Conservation (phyloP, 1,140 invertebrate genomes). For the Condylostylus longicornis region DNA sequence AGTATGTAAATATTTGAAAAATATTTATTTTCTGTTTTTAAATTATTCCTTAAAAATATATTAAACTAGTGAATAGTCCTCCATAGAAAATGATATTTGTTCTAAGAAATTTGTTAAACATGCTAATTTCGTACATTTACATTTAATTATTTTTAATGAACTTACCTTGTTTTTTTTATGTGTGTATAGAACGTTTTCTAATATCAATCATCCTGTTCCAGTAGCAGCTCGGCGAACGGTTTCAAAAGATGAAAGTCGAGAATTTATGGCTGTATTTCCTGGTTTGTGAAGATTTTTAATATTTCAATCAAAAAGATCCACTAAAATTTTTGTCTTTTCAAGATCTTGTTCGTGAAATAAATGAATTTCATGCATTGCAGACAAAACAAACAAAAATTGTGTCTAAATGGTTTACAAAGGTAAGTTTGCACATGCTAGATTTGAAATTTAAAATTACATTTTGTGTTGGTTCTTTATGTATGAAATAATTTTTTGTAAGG, state of each 20-base stretch:
- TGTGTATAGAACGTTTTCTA: constrained; percentile 24
- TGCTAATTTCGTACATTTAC: too few relatives aligned
- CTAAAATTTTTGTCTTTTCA: constrained; percentile 25
- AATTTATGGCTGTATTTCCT: constrained; percentile 75
- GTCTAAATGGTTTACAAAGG: constrained; percentile 63
- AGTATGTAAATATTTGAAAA: too few relatives aligned
- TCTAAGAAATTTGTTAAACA: too few relatives aligned
- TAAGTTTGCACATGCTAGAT: constrained; percentile 22
- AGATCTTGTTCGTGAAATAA: constrained; percentile 67
- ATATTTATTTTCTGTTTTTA: too few relatives aligned
- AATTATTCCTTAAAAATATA: too few relatives aligned
- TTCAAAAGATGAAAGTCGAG: constrained; percentile 63
- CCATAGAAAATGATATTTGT: too few relatives aligned
- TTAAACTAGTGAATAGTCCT: too few relatives aligned
- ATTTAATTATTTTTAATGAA: too few relatives aligned
- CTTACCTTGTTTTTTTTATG: constrained; percentile 5
- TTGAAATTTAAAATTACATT: background rate
- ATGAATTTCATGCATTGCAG: constrained; percentile 52
- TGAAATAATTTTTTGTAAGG: constrained; percentile 26
- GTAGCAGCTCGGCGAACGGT: constrained; percentile 44
- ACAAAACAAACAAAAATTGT: constrained; percentile 55
- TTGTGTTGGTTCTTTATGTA: background rate
- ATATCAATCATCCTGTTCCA: constrained; percentile 34
- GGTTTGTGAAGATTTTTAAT: constrained; percentile 20
- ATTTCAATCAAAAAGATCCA: background rate